Evolutionary conservation across 2,888 invertebrate genomes (phyloP), one percentile per base, ranked within the genome.

Genomic region (Stenotaenia linearis): DNA sequence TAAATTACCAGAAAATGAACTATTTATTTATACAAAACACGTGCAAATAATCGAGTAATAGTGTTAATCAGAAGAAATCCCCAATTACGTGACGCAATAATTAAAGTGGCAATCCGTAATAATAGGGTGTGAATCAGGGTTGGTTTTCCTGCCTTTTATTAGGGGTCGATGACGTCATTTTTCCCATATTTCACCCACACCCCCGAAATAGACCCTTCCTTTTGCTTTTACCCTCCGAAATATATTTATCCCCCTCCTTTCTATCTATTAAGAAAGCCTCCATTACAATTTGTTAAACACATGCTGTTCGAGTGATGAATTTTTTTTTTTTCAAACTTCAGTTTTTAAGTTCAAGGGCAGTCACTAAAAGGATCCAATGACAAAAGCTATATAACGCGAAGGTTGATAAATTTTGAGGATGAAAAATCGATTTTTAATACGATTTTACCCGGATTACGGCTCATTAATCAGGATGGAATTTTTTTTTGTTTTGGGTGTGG

Each of bases 51-150:
- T 45, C 45, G 45, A 45, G 5, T 45, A 6, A 45, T 5, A 5
- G 45, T 1, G n/a, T 18, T 45, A 45, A 45, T 45, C 45, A n/a
- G 2, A 23, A 25, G 15, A 25, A 61, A 25, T 25, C 28, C 15
- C 61, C 61, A 61, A 61, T 61, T 61, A 61, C 15, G 61, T 61
- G 3, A 25, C 25, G 21, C 15, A 28, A 61, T 61, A 25, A 61
- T 61, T 61, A 61, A 61, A 61, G 61, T 25, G 28, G 61, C 15
- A 23, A 1, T 7, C 25, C 28, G 9, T 61, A 61, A 61, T 28
- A 25, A 61, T n/a, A 28, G 61, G 61, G 61, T 61, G 61, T 61
- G 61, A 61, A 61, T 61, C 61, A 61, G 61, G 23, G 45, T 45
- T 45, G 45, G 45, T 45, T 45, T 45, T 45, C 45, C 45, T 45